Conservation (phyloP, 1,140 invertebrate genomes). For the Matsumurasca onukii region DNA sequence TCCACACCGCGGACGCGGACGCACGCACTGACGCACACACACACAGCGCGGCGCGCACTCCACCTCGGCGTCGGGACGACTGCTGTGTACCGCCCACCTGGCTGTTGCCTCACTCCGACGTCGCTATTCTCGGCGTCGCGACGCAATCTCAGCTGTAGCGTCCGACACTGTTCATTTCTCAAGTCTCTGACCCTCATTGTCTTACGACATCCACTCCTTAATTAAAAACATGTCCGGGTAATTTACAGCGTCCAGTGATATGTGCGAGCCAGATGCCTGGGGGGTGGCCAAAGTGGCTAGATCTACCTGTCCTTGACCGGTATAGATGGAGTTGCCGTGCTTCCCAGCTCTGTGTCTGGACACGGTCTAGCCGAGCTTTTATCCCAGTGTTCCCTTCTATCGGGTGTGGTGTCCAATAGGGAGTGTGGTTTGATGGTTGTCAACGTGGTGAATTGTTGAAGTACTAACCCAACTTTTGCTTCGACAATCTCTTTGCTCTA, state of each 20-base stretch:
- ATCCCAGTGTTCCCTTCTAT: too few relatives aligned
- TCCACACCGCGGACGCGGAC: too few relatives aligned
- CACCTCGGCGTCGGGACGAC: conserved; percentile 1
- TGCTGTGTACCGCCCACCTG: not conserved
- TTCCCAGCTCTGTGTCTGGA: not conserved
- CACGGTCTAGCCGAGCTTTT: conserved; percentile 10
- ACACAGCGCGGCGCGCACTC: not conserved
- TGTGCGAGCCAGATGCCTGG: not conserved
- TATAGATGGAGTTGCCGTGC: not conserved
- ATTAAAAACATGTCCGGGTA: conserved; percentile 15
- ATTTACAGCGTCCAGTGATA: conserved; percentile 8
- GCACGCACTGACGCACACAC: too few relatives aligned
- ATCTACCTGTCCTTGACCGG: conserved; percentile 9
- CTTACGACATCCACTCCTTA: conserved; percentile 16
- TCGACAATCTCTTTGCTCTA: too few relatives aligned
- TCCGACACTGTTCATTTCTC: conserved; percentile 5
- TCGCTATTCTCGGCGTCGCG: not conserved
- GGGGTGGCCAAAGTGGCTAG: not conserved
- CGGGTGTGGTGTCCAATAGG: too few relatives aligned
- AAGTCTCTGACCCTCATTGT: conserved; percentile 14
- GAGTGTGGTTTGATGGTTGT: too few relatives aligned
- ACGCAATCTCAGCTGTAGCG: conserved; percentile 1
- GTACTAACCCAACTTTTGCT: too few relatives aligned
- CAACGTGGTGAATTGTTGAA: too few relatives aligned
- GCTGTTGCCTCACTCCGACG: conserved; percentile 7